These are phyloP conservation scores for Anoura caudifer DNA, from an alignment of 2,113 vertebrate genomes.

Conservation along the genomic window DNA sequence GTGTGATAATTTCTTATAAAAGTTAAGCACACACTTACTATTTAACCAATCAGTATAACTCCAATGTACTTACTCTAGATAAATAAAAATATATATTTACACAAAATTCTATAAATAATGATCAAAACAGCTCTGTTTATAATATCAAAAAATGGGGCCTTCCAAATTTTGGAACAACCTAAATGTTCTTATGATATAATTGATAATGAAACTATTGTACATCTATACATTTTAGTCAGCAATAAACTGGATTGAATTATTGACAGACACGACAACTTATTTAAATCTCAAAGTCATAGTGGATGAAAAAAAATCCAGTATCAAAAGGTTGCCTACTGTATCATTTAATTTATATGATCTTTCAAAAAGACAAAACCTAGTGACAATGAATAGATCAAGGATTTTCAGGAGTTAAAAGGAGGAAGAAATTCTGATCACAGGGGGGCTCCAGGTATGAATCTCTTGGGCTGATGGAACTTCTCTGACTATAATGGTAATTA, in stretches of 20 bases:
- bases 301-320: not conserved
- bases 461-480: not conserved
- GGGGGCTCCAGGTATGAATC: not conserved
- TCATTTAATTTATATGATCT: not conserved
- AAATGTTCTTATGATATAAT: not conserved
- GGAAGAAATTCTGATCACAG: not conserved
- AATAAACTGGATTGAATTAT: not conserved
- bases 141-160: not conserved
- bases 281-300: not conserved
- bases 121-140: not conserved
- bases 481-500: not conserved
- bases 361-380: not conserved
- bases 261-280: not conserved
- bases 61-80: not conserved
- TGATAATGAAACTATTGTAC: not conserved
- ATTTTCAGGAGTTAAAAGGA: not conserved
- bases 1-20: not conserved
- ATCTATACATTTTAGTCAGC: not conserved
- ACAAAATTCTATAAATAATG: not conserved
- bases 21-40: not conserved
- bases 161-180: no score
- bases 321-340: not conserved
- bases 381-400: not conserved
- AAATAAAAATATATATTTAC: not conserved
- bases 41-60: not conserved